Evolutionary conservation across 1,140 invertebrate genomes (phyloP).

Genomic region (Pogonomyrmex barbatus): DNA sequence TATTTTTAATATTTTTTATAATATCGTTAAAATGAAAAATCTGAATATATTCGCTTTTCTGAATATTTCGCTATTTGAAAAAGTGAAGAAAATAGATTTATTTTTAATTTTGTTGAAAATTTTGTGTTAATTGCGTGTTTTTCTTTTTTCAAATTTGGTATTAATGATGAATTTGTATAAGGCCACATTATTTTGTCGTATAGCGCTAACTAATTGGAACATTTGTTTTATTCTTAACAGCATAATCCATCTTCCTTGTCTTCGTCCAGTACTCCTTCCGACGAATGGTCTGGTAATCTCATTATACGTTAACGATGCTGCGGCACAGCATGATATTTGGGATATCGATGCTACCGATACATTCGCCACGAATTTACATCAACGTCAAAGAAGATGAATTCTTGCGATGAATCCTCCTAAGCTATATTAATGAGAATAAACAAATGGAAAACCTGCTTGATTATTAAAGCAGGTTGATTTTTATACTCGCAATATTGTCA

Average conservation of each 20-base stretch:
- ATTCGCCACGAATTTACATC: constrained; percentile 51
- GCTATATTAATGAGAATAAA: constrained; percentile 41
- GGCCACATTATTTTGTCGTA: constrained; percentile 58
- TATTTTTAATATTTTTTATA: neutral
- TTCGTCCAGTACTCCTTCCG: constrained; percentile 55
- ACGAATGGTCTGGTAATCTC: constrained; percentile 74
- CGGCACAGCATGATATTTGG: constrained; percentile 76
- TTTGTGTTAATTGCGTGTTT: neutral
- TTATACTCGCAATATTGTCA: neutral
- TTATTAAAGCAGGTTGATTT: neutral
- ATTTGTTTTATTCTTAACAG: constrained; percentile 65
- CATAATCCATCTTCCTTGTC: constrained; percentile 61
- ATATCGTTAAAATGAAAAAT: neutral
- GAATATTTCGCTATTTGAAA: neutral
- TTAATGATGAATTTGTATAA: too few species aligned
- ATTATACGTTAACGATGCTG: constrained; percentile 79
- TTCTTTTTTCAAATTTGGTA: neutral
- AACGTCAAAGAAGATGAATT: constrained; percentile 29
- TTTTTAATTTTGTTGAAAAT: neutral
- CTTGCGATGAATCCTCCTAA: constrained; percentile 1
- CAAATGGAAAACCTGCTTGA: neutral
- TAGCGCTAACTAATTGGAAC: constrained; percentile 74
- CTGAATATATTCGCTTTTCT: neutral
- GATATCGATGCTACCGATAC: constrained; percentile 66
- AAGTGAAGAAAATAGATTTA: neutral